Percentiles rank a stretch among this genome's conserved stretches.
These are phyloP conservation scores for Crotalus tigris DNA, from an alignment of 2,113 vertebrate species.

Conservation along the genomic window DNA sequence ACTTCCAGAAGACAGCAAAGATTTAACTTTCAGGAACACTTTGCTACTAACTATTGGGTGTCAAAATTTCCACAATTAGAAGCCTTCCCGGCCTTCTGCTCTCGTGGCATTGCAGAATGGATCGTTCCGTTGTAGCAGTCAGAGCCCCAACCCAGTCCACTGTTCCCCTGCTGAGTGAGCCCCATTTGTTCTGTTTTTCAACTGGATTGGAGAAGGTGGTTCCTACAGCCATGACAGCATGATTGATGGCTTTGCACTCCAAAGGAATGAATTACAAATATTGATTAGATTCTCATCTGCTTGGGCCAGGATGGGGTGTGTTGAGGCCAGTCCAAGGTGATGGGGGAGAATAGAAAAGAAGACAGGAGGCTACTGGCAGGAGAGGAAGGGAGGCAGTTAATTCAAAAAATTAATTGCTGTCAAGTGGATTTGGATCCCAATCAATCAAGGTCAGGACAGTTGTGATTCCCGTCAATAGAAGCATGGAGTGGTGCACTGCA, in stretches of 20 bases:
- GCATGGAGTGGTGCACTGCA: background rate
- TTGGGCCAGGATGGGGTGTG: constrained; percentile 9
- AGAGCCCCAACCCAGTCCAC: background rate
- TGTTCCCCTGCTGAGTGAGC: background rate
- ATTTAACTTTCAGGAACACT: background rate
- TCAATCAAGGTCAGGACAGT: constrained; percentile 70
- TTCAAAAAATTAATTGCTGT: constrained; percentile 75
- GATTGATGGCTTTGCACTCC: constrained; percentile 37
- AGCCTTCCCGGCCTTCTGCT: background rate
- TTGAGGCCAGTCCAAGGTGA: constrained; percentile 1
- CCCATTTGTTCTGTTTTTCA: too few relatives aligned
- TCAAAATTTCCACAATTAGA: background rate
- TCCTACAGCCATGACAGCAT: background rate
- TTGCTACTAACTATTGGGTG: background rate
- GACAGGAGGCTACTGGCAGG: constrained; percentile 22
- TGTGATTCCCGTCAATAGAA: constrained; percentile 24
- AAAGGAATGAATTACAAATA: constrained; percentile 56
- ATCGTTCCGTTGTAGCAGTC: background rate
- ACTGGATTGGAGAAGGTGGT: background rate
- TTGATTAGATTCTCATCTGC: constrained; percentile 44
- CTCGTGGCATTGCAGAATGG: background rate
- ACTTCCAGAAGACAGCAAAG: background rate
- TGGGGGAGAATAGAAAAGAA: background rate
- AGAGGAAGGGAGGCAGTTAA: constrained; percentile 53
- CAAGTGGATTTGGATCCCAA: constrained; percentile 74